Conservation (phyloP, 2,888 invertebrate genomes). For the Rotaria macrura region DNA sequence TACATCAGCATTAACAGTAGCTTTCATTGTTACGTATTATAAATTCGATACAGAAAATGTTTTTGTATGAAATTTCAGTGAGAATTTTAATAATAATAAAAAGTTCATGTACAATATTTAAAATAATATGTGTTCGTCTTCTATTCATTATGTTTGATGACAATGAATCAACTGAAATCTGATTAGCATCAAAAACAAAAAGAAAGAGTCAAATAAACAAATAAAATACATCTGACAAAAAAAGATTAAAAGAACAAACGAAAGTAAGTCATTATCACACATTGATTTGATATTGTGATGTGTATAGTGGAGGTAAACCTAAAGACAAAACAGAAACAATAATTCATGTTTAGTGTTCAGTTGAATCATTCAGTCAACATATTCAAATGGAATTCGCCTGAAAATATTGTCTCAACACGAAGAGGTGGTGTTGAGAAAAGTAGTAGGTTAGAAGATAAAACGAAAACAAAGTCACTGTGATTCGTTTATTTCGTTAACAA, state of each 20-base stretch:
- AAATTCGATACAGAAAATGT: not conserved
- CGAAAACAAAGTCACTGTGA: no score
- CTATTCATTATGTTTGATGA: not conserved
- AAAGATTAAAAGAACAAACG: not conserved
- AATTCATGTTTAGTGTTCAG: not conserved
- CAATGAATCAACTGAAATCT: not conserved
- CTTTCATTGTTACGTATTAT: not conserved
- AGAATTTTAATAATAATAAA: not conserved
- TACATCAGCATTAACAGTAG: not conserved
- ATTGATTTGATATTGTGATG: slow-evolving; percentile 17
- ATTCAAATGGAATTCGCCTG: no score
- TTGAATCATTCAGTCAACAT: no score
- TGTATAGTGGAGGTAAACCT: slow-evolving; percentile 1
- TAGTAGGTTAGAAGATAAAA: no score
- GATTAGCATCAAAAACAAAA: not conserved
- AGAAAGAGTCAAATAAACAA: not conserved
- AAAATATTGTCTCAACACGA: no score
- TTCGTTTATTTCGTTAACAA: no score
- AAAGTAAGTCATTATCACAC: not conserved
- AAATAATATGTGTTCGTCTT: not conserved
- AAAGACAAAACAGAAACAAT: not conserved
- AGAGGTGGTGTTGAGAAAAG: no score
- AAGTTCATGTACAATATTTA: not conserved
- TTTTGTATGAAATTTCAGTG: not conserved
- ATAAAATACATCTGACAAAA: slow-evolving; percentile 14